A percentile compares a stretch with the other conserved stretches of the same genome.
phyloP scores from a whole-genome alignment of 1,140 invertebrate species.

The Pseudachorutes palmiensis region DNA sequence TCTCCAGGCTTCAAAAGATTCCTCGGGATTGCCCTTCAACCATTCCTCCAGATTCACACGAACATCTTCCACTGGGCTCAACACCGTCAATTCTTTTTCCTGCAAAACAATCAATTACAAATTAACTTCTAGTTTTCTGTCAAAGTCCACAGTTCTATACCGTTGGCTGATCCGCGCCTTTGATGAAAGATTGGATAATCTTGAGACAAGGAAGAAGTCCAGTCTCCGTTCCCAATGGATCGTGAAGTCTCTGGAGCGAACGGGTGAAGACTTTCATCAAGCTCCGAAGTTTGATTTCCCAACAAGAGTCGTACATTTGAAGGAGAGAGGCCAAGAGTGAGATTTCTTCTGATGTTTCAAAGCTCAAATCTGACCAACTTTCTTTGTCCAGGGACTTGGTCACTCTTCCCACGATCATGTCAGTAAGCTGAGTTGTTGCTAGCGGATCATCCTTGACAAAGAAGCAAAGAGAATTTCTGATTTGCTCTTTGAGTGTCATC shows the following conservation, averaged over 20 bases:
- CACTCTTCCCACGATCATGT: slow-evolving; percentile 33
- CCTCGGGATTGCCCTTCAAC: slow-evolving; percentile 61
- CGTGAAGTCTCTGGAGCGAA: slow-evolving; percentile 60
- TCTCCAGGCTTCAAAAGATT: slow-evolving; percentile 64
- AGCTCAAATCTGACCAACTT: slow-evolving; percentile 39
- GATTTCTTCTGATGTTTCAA: slow-evolving; percentile 59
- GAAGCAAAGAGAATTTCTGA: slow-evolving; percentile 37
- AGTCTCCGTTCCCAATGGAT: slow-evolving; percentile 66
- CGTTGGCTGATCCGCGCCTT: not conserved
- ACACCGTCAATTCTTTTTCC: slow-evolving; percentile 50
- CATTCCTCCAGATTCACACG: slow-evolving; percentile 66
- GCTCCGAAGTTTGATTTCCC: slow-evolving; percentile 81
- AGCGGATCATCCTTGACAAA: slow-evolving; percentile 37
- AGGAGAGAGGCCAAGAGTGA: slow-evolving; percentile 75
- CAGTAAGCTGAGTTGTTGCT: slow-evolving; percentile 32
- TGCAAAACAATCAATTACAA: slow-evolving; percentile 39
- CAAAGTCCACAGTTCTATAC: not conserved
- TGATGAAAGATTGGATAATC: slow-evolving; percentile 67
- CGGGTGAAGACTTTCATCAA: slow-evolving; percentile 74
- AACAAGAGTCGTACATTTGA: slow-evolving; percentile 86
- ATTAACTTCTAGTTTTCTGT: slow-evolving; percentile 2
- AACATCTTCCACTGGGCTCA: slow-evolving; percentile 52
- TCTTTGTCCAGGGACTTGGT: slow-evolving; percentile 31
- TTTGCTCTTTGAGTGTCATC: slow-evolving; percentile 35
- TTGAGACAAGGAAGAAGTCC: slow-evolving; percentile 73